Conservation (phyloP, 2,888 invertebrate genomes). For the Dysmachus trigonus region DNA sequence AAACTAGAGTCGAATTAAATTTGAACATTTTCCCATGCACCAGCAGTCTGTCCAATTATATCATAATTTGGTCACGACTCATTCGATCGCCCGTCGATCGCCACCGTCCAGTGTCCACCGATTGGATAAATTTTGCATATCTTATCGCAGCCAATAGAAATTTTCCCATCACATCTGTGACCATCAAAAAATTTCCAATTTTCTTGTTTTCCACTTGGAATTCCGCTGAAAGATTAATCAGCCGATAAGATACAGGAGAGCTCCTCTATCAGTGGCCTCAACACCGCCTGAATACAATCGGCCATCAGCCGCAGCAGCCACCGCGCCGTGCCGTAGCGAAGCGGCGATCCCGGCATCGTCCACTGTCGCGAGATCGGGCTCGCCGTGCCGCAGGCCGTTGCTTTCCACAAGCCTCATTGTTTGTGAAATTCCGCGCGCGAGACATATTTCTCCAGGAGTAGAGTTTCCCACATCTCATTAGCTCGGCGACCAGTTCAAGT, state of each 20-base stretch:
- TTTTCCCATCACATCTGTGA: slow-evolving; percentile 21
- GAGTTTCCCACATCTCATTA: slow-evolving; percentile 45
- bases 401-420: slow-evolving; percentile 20
- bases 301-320: background rate
- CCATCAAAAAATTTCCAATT: slow-evolving; percentile 14
- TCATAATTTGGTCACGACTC: background rate
- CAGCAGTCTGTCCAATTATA: background rate
- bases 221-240: slow-evolving; percentile 16
- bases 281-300: slow-evolving; percentile 31
- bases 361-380: background rate
- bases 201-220: slow-evolving; percentile 24
- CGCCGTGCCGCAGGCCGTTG: background rate
- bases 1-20: background rate
- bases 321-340: no score
- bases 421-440: slow-evolving; percentile 32
- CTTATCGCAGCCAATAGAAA: background rate
- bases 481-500: slow-evolving; percentile 28
- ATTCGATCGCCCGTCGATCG: background rate
- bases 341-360: background rate
- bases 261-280: background rate
- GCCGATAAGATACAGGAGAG: slow-evolving; percentile 25
- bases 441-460: slow-evolving; percentile 32
- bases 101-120: background rate
- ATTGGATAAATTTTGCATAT: background rate
- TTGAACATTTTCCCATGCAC: background rate